These are phyloP conservation scores for Drosophila pallidifrons DNA, from an alignment of 1,140 invertebrate genomes.

Conservation along the genomic window DNA sequence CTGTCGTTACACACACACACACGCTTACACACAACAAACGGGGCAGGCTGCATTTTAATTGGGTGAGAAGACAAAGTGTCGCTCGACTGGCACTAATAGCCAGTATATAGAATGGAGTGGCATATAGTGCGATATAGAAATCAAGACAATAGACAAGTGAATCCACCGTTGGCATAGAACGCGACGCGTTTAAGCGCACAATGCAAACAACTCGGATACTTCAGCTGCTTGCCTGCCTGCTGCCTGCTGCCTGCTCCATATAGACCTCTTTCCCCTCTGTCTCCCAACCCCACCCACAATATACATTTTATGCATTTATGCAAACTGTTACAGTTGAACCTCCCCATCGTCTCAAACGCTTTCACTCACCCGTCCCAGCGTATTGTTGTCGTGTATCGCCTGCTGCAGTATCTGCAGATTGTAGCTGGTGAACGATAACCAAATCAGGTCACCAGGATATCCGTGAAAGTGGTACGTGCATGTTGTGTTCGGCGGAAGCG, in stretches of 20 bases:
- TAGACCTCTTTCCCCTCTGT: too few relatives aligned
- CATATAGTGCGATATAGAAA: slow-evolving; percentile 38
- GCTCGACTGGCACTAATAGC: slow-evolving; percentile 54
- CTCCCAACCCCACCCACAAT: neutral
- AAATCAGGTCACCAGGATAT: slow-evolving; percentile 91
- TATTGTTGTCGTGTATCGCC: slow-evolving; percentile 85
- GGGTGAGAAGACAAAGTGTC: slow-evolving; percentile 54
- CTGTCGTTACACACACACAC: neutral
- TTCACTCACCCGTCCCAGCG: slow-evolving; percentile 81
- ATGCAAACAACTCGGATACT: slow-evolving; percentile 53
- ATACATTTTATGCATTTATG: slow-evolving; percentile 68
- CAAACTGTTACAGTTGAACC: slow-evolving; percentile 49
- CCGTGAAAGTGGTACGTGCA: slow-evolving; percentile 94
- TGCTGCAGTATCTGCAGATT: slow-evolving; percentile 89
- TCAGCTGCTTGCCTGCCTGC: slow-evolving; percentile 26
- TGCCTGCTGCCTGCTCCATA: neutral
- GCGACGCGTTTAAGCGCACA: slow-evolving; percentile 67
- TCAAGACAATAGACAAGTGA: slow-evolving; percentile 50
- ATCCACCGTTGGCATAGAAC: slow-evolving; percentile 54
- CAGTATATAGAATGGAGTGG: slow-evolving; percentile 19
- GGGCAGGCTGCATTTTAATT: slow-evolving; percentile 38
- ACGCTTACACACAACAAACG: neutral
- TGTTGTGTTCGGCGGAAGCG: slow-evolving; percentile 93
- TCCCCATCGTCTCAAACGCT: slow-evolving; percentile 28
- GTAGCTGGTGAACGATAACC: slow-evolving; percentile 95